These are phyloP conservation scores for Sylvietta virens DNA, from an alignment of 2,113 vertebrate species.

Conservation along the genomic window DNA sequence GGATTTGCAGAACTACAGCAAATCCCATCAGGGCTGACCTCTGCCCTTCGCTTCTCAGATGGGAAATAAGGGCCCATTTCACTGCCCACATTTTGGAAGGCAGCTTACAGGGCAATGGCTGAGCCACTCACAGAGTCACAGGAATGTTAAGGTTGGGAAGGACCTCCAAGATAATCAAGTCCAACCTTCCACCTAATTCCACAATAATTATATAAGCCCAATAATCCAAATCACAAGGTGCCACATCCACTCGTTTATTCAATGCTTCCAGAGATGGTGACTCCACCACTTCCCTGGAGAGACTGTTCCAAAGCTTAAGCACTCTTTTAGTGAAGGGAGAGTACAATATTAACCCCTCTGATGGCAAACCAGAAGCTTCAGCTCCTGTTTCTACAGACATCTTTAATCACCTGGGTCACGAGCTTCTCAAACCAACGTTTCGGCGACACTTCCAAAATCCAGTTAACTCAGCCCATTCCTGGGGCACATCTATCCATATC, in stretches of 20 bases:
- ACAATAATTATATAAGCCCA: neutral
- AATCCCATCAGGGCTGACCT: neutral
- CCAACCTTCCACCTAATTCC: neutral
- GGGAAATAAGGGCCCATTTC: neutral
- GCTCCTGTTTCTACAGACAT: accelerated
- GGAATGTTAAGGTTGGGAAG: neutral
- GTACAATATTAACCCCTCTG: neutral
- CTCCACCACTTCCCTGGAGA: neutral
- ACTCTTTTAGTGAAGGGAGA: neutral
- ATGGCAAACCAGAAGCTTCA: neutral
- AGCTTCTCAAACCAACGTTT: neutral
- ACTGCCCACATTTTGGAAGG: neutral
- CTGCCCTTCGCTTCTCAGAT: neutral
- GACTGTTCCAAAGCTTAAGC: neutral
- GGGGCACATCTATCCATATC: neutral
- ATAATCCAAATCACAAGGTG: neutral
- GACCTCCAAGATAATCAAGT: neutral
- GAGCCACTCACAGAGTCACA: neutral
- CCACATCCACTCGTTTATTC: too few relatives aligned
- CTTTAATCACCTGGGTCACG: neutral
- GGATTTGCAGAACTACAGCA: neutral
- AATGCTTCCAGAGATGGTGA: neutral
- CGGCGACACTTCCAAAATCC: neutral
- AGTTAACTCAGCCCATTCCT: neutral
- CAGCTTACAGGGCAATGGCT: neutral